Base-by-base conservation (phyloP, 2,797 vertebrate genomes). In the Melanotaenia boesemani region DNA sequence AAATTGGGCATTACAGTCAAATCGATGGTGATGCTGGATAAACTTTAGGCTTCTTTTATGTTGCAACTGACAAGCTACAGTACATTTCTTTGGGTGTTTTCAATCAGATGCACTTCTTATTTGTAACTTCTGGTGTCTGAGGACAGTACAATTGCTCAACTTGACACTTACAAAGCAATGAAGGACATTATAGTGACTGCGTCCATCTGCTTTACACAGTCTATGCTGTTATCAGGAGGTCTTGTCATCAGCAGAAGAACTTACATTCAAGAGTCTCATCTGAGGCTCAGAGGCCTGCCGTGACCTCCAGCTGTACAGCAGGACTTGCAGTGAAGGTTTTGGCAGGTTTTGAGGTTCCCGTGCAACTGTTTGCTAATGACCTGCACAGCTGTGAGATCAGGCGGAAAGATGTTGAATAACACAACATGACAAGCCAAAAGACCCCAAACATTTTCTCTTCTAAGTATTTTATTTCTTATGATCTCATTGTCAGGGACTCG, bases 311-410 rank as follows among this genome's bases (percentile, higher is more conserved):
- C 88, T 75, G 81, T 78, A 61, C 70, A 66, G 81, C 80, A 34
- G 32, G 32, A 34, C 32, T 34, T 34, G 32, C 32, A 73, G 79
- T 6, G 67, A 79, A 60, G 75, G 67, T 72, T 77, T 81, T 92
- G 92, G 88, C 90, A 86, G 73, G 72, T 76, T 70, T 76, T 54
- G 74, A 0, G 63, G 89, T 92, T 94, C 91, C 89, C 80, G 90
- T 91, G 83, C 78, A 91, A 87, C 86, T 70, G 88, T 93, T 86
- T 89, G 85, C 86, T 94, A 95, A 96, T 83, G 93, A 93, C 86
- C 94, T 94, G 84, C 86, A 76, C 93, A 96, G 94, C 93, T 96
- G 93, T 80, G 92, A 80, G 76, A 72, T 82, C 86, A 84, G 74
- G 85, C 93, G 88, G 72, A 77, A 93, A 88, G 72, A 85, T 70